Evolutionary conservation across 2,888 invertebrate genomes (phyloP).

Genomic region (Apeira syringaria): DNA sequence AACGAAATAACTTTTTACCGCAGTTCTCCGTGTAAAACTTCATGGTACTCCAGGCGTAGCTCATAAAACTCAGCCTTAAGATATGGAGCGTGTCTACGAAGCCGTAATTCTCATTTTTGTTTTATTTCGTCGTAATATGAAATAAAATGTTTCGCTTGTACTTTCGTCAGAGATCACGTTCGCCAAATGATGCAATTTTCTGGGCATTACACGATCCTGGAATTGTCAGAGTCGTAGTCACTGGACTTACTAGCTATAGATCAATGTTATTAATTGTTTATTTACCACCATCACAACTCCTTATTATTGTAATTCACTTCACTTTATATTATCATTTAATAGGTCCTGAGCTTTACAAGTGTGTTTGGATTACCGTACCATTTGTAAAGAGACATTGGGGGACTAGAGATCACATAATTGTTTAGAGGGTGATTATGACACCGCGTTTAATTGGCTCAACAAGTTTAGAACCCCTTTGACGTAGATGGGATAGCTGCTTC

Average conservation of each 20-base stretch:
- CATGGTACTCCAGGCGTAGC: conserved; percentile 31
- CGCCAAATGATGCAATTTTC: conserved; percentile 8
- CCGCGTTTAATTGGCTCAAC: conserved; percentile 73
- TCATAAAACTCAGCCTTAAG: conserved; percentile 36
- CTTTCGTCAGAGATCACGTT: conserved; percentile 19
- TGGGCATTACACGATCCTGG: conserved; percentile 9
- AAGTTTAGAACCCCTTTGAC: conserved; percentile 63
- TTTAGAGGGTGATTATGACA: conserved; percentile 69
- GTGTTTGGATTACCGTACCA: conserved; percentile 51
- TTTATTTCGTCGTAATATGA: conserved; percentile 24
- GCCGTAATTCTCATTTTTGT: conserved; percentile 25
- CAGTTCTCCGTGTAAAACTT: conserved; percentile 31
- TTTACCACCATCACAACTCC: too few relatives aligned
- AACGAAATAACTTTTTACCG: conserved; percentile 31
- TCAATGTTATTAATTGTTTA: too few relatives aligned
- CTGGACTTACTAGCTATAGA: too few relatives aligned
- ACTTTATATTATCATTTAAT: conserved; percentile 35
- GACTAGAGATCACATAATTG: conserved; percentile 67
- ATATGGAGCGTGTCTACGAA: conserved; percentile 29
- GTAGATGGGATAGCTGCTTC: conserved; percentile 44
- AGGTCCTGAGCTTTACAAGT: conserved; percentile 37
- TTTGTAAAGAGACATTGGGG: conserved; percentile 62
- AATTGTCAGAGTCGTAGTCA: too few relatives aligned
- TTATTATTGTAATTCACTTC: too few relatives aligned
- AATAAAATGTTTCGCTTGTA: too few relatives aligned